A percentile compares a stretch with the other conserved stretches of the same genome.
These are phyloP conservation scores for Salvelinus fontinalis DNA, from an alignment of 2,113 vertebrate species.

Conservation along the genomic window DNA sequence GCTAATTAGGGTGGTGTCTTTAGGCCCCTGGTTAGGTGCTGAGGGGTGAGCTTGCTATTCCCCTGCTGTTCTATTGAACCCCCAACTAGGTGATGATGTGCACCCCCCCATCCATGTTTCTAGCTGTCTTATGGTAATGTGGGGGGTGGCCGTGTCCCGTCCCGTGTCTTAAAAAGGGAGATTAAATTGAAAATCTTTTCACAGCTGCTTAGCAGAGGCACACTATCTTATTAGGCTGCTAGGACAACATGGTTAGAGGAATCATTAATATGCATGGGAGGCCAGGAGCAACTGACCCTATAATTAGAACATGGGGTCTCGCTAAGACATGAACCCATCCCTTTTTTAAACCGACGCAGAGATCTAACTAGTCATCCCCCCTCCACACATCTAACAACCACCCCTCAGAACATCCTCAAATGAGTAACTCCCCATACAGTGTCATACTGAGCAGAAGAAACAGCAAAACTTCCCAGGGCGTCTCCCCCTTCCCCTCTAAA, in stretches of 20 bases:
- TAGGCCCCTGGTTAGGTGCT: slow-evolving; percentile 34
- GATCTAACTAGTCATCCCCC: neutral
- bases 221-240: slow-evolving; percentile 44
- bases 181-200: slow-evolving; percentile 61
- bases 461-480: neutral
- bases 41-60: slow-evolving; percentile 10
- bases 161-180: slow-evolving; percentile 50
- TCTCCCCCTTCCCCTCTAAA: neutral
- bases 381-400: neutral
- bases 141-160: neutral
- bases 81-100: neutral
- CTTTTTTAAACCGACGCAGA: neutral
- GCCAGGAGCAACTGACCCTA: slow-evolving; percentile 6
- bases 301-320: slow-evolving; percentile 20
- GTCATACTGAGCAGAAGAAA: slow-evolving; percentile 6
- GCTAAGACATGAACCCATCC: slow-evolving; percentile 16
- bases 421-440: neutral
- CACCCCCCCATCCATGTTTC: slow-evolving; percentile 9
- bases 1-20: slow-evolving; percentile 61
- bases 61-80: slow-evolving; percentile 65
- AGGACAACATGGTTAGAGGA: slow-evolving; percentile 23
- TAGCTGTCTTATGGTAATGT: neutral
- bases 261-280: slow-evolving; percentile 39
- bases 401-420: neutral
- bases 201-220: slow-evolving; percentile 56